Conservation (phyloP, 2,888 invertebrate species). For the Mesorhabditis spiculigera region DNA sequence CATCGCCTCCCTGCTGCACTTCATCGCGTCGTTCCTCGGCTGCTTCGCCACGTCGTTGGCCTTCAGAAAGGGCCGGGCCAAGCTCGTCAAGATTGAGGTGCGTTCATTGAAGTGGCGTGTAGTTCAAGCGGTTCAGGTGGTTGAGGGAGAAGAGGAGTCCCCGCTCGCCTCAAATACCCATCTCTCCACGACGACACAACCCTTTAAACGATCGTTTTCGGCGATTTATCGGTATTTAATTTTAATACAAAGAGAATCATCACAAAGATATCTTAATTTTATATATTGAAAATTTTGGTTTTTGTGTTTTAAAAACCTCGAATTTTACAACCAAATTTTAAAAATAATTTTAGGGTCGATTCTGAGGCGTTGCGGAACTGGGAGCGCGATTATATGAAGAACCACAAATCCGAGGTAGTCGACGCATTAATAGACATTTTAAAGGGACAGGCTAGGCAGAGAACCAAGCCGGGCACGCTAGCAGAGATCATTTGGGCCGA, state of each 20-base stretch:
- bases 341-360: constrained; percentile 39
- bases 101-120: background rate
- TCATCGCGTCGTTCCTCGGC: constrained; percentile 46
- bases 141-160: constrained; percentile 35
- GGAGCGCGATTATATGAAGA: constrained; percentile 46
- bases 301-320: no score
- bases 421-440: no score
- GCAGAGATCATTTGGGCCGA: no score
- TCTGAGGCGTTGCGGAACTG: constrained; percentile 47
- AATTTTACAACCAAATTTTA: no score
- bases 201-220: constrained; percentile 41
- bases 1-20: constrained; percentile 39
- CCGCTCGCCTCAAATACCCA: constrained; percentile 19
- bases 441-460: no score
- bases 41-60: constrained; percentile 50
- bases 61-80: constrained; percentile 29
- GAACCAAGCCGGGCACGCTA: no score
- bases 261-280: background rate
- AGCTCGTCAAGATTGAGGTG: constrained; percentile 55
- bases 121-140: constrained; percentile 20
- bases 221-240: constrained; percentile 22
- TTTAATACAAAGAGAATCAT: no score
- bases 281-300: background rate
- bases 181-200: constrained; percentile 13
- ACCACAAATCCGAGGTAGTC: constrained; percentile 1